Evolutionary conservation across 2,113 vertebrate species (phyloP).

Genomic region (Columba livia): DNA sequence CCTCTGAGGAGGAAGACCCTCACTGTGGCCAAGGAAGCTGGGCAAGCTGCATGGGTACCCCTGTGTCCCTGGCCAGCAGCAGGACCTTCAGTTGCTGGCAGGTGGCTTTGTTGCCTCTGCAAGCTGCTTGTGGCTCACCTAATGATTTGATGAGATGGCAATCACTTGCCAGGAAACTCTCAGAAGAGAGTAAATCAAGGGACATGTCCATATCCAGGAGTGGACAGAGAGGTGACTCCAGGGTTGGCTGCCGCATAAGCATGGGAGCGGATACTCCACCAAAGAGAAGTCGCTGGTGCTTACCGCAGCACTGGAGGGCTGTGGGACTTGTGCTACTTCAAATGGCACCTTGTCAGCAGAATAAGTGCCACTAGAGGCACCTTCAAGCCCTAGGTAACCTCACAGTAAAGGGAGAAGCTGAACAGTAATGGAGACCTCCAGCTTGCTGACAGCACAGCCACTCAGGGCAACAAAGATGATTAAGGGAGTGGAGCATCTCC

Average conservation of each 20-base stretch:
- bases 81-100: not conserved
- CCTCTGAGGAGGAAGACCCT: not conserved
- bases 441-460: not conserved
- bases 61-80: not conserved
- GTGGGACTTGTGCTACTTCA: not conserved
- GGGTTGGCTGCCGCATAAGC: not conserved
- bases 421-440: not conserved
- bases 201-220: not conserved
- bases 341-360: not conserved
- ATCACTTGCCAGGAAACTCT: not conserved
- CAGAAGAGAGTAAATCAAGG: not conserved
- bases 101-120: not conserved
- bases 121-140: not conserved
- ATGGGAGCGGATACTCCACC: fast-evolving
- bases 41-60: not conserved
- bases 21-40: too few relatives aligned
- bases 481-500: too few relatives aligned
- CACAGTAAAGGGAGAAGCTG: not conserved
- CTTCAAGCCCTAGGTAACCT: not conserved
- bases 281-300: not conserved
- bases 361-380: not conserved
- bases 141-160: not conserved
- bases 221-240: not conserved
- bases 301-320: not conserved
- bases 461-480: too few relatives aligned